Evolutionary conservation across 1,140 invertebrate genomes (phyloP).

Genomic region (Spodoptera frugiperda): DNA sequence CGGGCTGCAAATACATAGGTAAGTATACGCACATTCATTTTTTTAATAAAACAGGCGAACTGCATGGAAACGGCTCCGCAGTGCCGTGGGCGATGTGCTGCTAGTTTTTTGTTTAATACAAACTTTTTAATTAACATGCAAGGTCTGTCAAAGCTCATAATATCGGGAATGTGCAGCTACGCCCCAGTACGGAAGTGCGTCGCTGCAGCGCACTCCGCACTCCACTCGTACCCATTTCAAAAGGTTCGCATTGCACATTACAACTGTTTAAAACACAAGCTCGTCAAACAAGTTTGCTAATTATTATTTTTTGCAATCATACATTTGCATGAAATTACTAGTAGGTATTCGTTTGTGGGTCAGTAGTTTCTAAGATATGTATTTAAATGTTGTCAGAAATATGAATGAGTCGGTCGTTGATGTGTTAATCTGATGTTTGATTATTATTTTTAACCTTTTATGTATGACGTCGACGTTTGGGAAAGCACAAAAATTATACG

Average conservation of each 20-base stretch:
- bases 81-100: constrained; percentile 2
- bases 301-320: constrained; percentile 33
- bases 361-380: constrained; percentile 19
- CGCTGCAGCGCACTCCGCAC: not conserved
- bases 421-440: not conserved
- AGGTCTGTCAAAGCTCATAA: constrained; percentile 63
- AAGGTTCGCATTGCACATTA: constrained; percentile 25
- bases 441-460: constrained; percentile 14
- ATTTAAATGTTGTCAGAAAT: constrained; percentile 21
- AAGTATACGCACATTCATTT: constrained; percentile 14
- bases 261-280: constrained; percentile 21
- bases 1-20: not conserved
- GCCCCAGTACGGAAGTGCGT: constrained; percentile 19
- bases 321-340: constrained; percentile 29
- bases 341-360: constrained; percentile 30
- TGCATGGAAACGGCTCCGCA: constrained; percentile 9
- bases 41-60: constrained; percentile 20
- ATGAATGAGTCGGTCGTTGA: not conserved
- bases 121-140: constrained; percentile 63
- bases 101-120: constrained; percentile 43
- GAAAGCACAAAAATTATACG: not conserved
- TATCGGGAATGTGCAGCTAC: constrained; percentile 47
- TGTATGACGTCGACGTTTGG: not conserved
- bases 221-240: constrained; percentile 16
- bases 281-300: constrained; percentile 37